A percentile compares a stretch with the other conserved stretches of the same genome.
Evolutionary conservation across 1,140 invertebrate species (phyloP).

Genomic region (Uloborus diversus): DNA sequence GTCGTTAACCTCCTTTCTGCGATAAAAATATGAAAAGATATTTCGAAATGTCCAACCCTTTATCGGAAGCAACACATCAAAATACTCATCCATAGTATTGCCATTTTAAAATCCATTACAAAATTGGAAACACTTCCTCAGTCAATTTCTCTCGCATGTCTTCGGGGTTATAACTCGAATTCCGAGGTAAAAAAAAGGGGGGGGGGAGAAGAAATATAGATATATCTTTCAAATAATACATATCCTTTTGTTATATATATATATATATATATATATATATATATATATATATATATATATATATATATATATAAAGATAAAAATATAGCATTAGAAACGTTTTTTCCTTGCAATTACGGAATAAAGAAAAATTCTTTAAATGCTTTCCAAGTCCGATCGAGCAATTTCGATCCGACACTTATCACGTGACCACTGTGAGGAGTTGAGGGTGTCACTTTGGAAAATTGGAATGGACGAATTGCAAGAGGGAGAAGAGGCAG

Average conservation of each 20-base stretch:
- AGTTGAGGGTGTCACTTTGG: slow-evolving; percentile 35
- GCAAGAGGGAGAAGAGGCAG: too few relatives aligned
- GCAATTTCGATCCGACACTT: slow-evolving; percentile 31
- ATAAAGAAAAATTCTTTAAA: slow-evolving; percentile 12
- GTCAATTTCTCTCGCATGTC: background rate
- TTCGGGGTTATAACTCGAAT: background rate
- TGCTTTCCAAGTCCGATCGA: slow-evolving; percentile 26
- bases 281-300: too few relatives aligned
- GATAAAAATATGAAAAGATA: too few relatives aligned
- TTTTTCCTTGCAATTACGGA: slow-evolving; percentile 27
- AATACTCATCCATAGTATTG: background rate
- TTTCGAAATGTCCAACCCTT: too few relatives aligned
- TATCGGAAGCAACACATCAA: background rate
- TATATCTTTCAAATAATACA: too few relatives aligned
- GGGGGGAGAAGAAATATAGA: background rate
- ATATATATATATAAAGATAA: too few relatives aligned
- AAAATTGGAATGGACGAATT: slow-evolving; percentile 51
- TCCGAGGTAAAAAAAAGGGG: background rate
- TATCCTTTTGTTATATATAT: too few relatives aligned
- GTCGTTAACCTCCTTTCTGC: too few relatives aligned
- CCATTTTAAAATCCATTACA: slow-evolving; percentile 25
- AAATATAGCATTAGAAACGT: too few relatives aligned
- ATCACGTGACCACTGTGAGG: slow-evolving; percentile 19
- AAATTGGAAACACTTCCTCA: slow-evolving; percentile 31
- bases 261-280: too few relatives aligned